Percentiles rank a stretch among this genome's conserved stretches.
Evolutionary conservation across 2,888 invertebrate species (phyloP).

Genomic region (Cantharis rufa): DNA sequence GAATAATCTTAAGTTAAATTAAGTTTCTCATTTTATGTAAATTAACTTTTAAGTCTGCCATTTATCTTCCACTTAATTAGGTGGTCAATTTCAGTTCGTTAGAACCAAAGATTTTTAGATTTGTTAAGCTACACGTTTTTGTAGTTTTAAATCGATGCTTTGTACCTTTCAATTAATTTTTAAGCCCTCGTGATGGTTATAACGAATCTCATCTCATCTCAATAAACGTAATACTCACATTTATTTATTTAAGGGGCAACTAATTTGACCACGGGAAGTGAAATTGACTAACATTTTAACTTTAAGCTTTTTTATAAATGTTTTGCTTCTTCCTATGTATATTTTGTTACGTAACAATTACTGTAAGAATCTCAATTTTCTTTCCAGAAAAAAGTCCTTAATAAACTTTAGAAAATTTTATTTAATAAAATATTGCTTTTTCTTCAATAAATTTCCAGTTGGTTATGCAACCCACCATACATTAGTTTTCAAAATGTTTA

Average conservation of each 20-base stretch:
- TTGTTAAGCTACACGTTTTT: neutral
- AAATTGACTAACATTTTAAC: neutral
- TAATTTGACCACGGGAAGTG: slow-evolving; percentile 4
- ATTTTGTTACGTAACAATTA: neutral
- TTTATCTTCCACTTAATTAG: neutral
- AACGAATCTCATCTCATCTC: neutral
- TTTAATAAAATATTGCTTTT: neutral
- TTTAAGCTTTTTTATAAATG: neutral
- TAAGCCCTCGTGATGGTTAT: neutral
- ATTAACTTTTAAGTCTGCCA: neutral
- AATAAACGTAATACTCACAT: neutral
- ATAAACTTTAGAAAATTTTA: neutral
- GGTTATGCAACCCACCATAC: neutral
- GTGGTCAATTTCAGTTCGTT: neutral
- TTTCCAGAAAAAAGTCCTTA: neutral
- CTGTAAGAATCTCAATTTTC: neutral
- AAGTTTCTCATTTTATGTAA: neutral
- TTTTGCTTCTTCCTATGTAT: neutral
- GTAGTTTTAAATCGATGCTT: neutral
- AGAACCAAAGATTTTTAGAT: neutral
- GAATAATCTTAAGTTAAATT: neutral
- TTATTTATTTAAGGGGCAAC: neutral
- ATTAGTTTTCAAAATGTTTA: neutral
- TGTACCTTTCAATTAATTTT: neutral
- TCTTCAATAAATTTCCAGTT: neutral